Percentiles rank a stretch among this genome's conserved stretches.
These are phyloP conservation scores for Misgurnus anguillicaudatus DNA, from an alignment of 2,113 vertebrate species.

Conservation along the genomic window DNA sequence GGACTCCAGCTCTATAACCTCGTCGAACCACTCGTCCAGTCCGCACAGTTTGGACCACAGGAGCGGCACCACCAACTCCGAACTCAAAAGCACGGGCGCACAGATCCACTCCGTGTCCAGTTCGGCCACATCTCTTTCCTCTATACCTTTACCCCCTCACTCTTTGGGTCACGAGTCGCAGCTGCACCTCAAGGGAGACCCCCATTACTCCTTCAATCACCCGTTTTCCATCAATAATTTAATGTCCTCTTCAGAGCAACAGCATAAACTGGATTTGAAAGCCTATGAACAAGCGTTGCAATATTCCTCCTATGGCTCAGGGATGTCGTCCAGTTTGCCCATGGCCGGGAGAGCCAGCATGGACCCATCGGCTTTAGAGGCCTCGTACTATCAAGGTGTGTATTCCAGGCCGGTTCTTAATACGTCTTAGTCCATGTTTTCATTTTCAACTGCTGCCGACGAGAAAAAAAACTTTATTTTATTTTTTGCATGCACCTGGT, in stretches of 20 bases:
- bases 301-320: conserved; percentile 87
- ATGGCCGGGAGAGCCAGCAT: conserved; percentile 83
- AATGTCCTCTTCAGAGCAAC: conserved; percentile 97
- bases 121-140: conserved; percentile 79
- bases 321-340: conserved; percentile 79
- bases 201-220: conserved; percentile 97
- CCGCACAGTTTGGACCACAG: conserved; percentile 81
- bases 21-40: conserved; percentile 74
- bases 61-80: conserved; percentile 68
- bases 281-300: conserved; percentile 92
- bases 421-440: conserved; percentile 83
- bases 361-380: conserved; percentile 90
- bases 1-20: conserved; percentile 75
- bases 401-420: conserved; percentile 97
- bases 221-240: conserved; percentile 99
- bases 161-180: conserved; percentile 86
- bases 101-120: conserved; percentile 72
- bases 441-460: conserved; percentile 53
- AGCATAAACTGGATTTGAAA: conserved; percentile 99
- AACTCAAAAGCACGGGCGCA: conserved; percentile 82
- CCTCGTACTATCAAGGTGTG: conserved; percentile 97
- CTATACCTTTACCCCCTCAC: conserved; percentile 81
- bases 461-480: conserved; percentile 59
- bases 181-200: conserved; percentile 93
- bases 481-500: conserved; percentile 71